A percentile compares a stretch with the other conserved stretches of the same genome.
Conservation (phyloP, 2,888 invertebrate genomes). For the Dimorphilus gyrociliatus region DNA sequence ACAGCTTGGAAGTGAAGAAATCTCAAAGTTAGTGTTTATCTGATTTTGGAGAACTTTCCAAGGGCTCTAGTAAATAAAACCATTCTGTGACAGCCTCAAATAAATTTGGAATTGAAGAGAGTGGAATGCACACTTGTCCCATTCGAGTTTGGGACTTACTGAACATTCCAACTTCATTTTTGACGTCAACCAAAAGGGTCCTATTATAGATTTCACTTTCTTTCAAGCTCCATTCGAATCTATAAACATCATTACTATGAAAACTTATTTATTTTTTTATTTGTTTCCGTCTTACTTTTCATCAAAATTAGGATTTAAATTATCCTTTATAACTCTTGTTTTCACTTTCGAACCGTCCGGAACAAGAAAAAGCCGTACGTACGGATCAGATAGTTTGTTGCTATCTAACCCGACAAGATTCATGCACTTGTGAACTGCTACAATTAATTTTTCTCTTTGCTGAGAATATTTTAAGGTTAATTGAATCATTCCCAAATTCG, state of each 20-base stretch:
- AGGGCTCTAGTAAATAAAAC: no score
- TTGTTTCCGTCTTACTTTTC: conserved; percentile 44
- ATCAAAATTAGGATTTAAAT: conserved; percentile 75
- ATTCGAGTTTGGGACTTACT: conserved; percentile 57
- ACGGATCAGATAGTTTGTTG: conserved; percentile 30
- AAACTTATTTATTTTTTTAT: not conserved
- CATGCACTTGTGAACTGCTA: conserved; percentile 67
- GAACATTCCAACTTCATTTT: conserved; percentile 38
- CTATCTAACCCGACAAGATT: conserved; percentile 25
- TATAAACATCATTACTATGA: conserved; percentile 8
- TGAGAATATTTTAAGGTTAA: conserved; percentile 68
- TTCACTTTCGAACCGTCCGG: conserved; percentile 32
- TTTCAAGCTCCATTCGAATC: conserved; percentile 69
- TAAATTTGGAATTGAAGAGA: conserved; percentile 50
- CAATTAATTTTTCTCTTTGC: conserved; percentile 59
- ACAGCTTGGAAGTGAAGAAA: no score
- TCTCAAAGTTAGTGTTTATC: no score
- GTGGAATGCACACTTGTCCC: conserved; percentile 48
- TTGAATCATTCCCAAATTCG: conserved; percentile 48
- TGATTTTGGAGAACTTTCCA: no score
- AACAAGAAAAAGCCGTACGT: conserved; percentile 28
- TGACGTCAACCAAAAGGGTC: conserved; percentile 66
- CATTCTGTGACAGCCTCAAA: conserved; percentile 54
- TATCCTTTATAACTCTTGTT: conserved; percentile 54
- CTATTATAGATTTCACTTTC: conserved; percentile 59